These are phyloP conservation scores for Etheostoma nigrum DNA, from an alignment of 2,797 vertebrate species.

Conservation along the genomic window DNA sequence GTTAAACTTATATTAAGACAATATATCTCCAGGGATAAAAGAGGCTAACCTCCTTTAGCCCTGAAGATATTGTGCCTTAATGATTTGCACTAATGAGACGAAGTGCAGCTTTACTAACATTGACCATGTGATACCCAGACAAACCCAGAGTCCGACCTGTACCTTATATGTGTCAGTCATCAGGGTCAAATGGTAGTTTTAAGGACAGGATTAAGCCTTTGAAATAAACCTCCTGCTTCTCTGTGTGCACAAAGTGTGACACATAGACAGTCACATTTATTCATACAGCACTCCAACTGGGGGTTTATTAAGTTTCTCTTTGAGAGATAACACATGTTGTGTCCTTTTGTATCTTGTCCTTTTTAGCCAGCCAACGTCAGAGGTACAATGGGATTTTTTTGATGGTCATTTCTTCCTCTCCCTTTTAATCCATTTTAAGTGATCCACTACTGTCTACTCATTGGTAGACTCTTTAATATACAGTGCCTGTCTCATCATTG, in stretches of 20 bases:
- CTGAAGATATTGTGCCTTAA: constrained; percentile 7
- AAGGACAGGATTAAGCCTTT: constrained; percentile 34
- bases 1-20: background rate
- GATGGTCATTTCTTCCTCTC: constrained; percentile 11
- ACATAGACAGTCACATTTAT: background rate
- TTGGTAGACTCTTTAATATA: constrained; percentile 4
- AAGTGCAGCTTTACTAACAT: constrained; percentile 13
- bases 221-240: background rate
- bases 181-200: constrained; percentile 34
- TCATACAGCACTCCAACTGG: background rate
- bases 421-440: constrained; percentile 20
- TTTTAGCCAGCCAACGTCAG: background rate
- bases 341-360: constrained; percentile 1
- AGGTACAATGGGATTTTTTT: constrained; percentile 41
- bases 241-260: background rate
- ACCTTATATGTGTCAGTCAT: constrained; percentile 53
- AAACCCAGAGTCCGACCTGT: constrained; percentile 4
- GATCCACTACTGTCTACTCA: constrained; percentile 4
- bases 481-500: background rate
- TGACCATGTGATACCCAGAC: constrained; percentile 41
- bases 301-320: constrained; percentile 3
- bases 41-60: background rate
- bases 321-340: background rate
- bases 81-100: constrained; percentile 29
- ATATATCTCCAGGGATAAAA: too few relatives aligned